phyloP scores from a whole-genome alignment of 2,888 invertebrate species.

The Drosophila kambysellisi region DNA sequence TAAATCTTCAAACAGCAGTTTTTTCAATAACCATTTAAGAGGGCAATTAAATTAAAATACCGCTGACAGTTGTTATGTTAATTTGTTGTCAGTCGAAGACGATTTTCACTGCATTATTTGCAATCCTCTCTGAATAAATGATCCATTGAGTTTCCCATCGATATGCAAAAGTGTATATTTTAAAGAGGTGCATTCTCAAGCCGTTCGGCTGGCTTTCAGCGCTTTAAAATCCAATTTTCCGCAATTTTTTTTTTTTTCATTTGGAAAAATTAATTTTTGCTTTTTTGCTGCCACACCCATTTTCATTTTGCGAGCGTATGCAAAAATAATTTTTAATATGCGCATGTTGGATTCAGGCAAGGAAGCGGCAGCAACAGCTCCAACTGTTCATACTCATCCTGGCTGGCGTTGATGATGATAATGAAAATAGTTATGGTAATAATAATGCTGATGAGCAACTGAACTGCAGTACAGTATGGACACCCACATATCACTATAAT shows the following conservation, averaged over 20 bases:
- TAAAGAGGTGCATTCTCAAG: constrained; percentile 29
- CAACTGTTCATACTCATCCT: constrained; percentile 7
- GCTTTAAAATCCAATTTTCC: constrained; percentile 59
- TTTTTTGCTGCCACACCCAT: constrained; percentile 27
- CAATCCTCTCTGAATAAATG: constrained; percentile 48
- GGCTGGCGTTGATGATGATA: constrained; percentile 19
- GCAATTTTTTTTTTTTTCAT: constrained; percentile 66
- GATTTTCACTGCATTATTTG: constrained; percentile 19
- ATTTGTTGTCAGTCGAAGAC: constrained; percentile 38
- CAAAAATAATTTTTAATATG: constrained; percentile 75
- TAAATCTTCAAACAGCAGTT: neutral
- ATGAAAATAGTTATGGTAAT: constrained; percentile 36
- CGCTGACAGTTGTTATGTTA: constrained; percentile 37
- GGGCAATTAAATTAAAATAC: constrained; percentile 50
- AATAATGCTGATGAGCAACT: constrained; percentile 46
- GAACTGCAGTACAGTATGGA: constrained; percentile 36
- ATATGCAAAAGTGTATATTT: constrained; percentile 28
- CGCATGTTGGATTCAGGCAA: constrained; percentile 56
- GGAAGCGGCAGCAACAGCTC: constrained; percentile 6
- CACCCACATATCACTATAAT: constrained; percentile 74
- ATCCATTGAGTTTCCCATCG: constrained; percentile 41
- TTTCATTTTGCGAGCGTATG: constrained; percentile 53
- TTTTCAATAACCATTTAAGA: constrained; percentile 8
- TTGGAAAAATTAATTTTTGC: constrained; percentile 18
- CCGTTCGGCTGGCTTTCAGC: neutral